A percentile compares a stretch with the other conserved stretches of the same genome.
Conservation (phyloP, 2,888 invertebrate species). For the Folsomia manolachei region DNA sequence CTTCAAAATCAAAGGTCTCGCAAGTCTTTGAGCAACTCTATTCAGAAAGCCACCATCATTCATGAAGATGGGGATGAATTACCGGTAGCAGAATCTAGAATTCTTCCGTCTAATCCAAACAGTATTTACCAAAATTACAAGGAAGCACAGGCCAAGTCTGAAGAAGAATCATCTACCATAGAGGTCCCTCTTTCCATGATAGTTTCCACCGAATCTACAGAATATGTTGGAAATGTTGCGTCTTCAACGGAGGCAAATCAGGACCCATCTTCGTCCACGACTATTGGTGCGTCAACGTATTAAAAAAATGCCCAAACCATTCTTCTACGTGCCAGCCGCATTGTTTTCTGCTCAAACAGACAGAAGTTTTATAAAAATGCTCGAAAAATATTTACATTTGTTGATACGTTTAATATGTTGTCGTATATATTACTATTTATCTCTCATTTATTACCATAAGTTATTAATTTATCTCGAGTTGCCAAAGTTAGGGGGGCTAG, state of each 20-base stretch:
- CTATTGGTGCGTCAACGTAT: background rate
- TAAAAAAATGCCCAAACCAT: too few relatives aligned
- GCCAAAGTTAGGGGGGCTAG: background rate
- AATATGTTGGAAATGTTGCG: too few relatives aligned
- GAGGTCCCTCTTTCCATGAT: background rate
- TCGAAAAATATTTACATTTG: background rate
- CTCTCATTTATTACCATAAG: too few relatives aligned
- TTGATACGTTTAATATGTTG: background rate
- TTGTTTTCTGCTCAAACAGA: too few relatives aligned
- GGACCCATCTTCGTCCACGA: background rate
- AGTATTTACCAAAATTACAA: background rate
- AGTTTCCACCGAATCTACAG: background rate
- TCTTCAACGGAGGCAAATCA: background rate
- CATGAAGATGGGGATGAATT: too few relatives aligned
- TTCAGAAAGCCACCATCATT: background rate
- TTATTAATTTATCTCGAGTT: background rate
- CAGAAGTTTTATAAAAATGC: background rate
- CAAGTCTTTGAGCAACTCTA: background rate
- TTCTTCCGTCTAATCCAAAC: background rate
- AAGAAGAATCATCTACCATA: background rate
- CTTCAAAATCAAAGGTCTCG: background rate
- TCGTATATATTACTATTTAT: too few relatives aligned
- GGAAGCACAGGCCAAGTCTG: background rate
- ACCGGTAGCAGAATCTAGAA: background rate
- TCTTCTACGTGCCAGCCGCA: too few relatives aligned